Conservation (phyloP, 2,113 vertebrate genomes). For the Eurypyga helias region DNA sequence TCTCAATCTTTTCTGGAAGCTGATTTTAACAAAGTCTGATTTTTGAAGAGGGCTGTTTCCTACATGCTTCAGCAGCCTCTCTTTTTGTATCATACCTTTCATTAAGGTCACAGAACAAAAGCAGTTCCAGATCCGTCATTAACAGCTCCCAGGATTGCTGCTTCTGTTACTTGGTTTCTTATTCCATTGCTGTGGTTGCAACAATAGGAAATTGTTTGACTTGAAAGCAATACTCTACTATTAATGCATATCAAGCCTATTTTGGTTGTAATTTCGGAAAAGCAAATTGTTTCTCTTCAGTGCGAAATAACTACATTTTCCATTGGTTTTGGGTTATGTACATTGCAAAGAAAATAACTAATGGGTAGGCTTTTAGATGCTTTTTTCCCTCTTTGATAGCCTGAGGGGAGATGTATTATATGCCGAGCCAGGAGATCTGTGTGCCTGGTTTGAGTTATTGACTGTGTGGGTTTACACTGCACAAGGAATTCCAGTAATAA, state of each 20-base stretch:
- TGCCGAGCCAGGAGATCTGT: not conserved
- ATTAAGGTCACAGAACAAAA: not conserved
- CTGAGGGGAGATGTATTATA: not conserved
- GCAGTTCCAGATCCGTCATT: not conserved
- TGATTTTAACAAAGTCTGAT: not conserved
- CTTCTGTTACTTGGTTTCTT: not conserved
- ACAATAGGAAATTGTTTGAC: not conserved
- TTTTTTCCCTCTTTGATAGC: not conserved
- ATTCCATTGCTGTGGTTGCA: not conserved
- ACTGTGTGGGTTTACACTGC: not conserved
- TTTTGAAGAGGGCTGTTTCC: not conserved
- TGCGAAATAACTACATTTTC: not conserved
- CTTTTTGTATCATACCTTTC: not conserved
- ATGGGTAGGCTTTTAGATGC: not conserved
- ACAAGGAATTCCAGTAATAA: slow-evolving; percentile 22
- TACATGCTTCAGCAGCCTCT: not conserved
- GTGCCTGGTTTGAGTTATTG: slow-evolving; percentile 18
- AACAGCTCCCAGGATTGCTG: not conserved
- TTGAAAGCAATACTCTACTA: not conserved
- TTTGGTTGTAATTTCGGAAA: not conserved
- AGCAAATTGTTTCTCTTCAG: not conserved
- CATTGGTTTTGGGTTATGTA: not conserved
- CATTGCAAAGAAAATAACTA: not conserved
- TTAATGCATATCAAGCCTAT: not conserved
- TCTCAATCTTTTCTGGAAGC: not conserved